Base-by-base conservation (phyloP, 2,113 vertebrate genomes). In the Oriolus oriolus region DNA sequence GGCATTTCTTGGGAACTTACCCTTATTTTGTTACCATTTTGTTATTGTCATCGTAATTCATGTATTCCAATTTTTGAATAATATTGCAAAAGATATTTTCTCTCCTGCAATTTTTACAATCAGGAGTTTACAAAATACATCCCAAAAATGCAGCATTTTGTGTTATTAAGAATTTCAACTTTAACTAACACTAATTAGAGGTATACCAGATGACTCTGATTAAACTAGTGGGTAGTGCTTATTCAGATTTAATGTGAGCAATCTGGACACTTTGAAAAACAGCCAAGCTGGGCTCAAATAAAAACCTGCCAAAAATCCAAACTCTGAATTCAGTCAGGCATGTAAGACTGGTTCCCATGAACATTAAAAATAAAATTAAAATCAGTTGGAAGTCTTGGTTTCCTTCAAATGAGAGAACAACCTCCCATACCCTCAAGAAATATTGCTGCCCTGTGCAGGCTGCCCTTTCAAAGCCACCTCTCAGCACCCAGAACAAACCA, bases 321-420 rank as follows among this genome's bases (percentile, higher is more conserved):
- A 97, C 74, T 93, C 96, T 89, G 92, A 97, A 93, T 97, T 97
- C 96, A 98, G 81, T 65, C 96, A 97, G 95, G 95, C 85, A 49
- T 97, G 96, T 73, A 93, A 96, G 85, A 94, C 94, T 96, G 96
- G 95, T 97, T 97, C 96, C 95, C 96, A 97, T 96, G 96, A 97
- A 98, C 95, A 95, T 89, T 97, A 94, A 97, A 97, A 97, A 93
- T 97, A 98, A 97, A 98, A 96, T 96, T 96, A 97, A 98, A 98
- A 97, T 96, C 96, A 97, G 92, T 96, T 94, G 96, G 85, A 98
- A 96, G 89, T 77, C 85, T 95, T 92, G 69, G 93, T 96, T 97
- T 93, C 90, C 88, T 95, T 96, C 90, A 96, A 95, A 96, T 3
- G 1, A 86, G 78, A 84, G 35, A 85, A 93, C 78, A 95, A 80